Base-by-base conservation (phyloP, 2,113 vertebrate genomes). In the Siphamia tubifer region DNA sequence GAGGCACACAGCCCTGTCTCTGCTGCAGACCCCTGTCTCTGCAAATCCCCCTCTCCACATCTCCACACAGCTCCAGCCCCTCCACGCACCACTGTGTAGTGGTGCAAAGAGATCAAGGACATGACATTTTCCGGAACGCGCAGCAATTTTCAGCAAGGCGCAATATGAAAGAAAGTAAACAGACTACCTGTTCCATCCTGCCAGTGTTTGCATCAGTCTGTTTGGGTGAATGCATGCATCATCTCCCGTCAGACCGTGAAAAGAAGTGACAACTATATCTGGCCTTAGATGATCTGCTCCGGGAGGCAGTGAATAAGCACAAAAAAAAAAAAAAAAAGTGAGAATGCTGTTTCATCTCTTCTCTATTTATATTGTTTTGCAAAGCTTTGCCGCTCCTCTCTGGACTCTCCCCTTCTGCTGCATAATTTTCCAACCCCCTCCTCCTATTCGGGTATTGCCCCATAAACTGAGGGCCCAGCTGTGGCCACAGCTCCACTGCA, bases 21-120 rank as follows among this genome's bases (percentile, higher is more conserved):
- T 63, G 71, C 79, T 51, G 52, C 68, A 55, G 81, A 85, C 78
- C 82, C 77, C 51, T 15, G 31, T 75, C 72, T 80, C 72, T 54
- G 44, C 54, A 81, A 81, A 72, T 53, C 82, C 84, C 69, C 51
- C 64, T 24, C 69, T 70, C 55, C 74, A 51, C 2, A 4, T 63
- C 45, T 42, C 42, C 6, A 15, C 52, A 17, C 51, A 17, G 66
- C 75, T 48, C 68, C 68, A 53, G 66, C 44, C 72, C 64, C 28
- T 63, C 62, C 21, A 66, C 39, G 16, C 68, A 40, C 53, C 73
- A 70, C 38, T 68, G 71, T 75, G 61, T 68, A 19, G 68, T 56
- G 55, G 64, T 39, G 70, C 62, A 76, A 84, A 68, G 74, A 84
- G 77, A 91, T 89, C 87, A 88, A 91, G 87, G 84, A 83, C 73